Conservation (phyloP, 2,888 invertebrate species). For the Sphaerophoria rueppellii region DNA sequence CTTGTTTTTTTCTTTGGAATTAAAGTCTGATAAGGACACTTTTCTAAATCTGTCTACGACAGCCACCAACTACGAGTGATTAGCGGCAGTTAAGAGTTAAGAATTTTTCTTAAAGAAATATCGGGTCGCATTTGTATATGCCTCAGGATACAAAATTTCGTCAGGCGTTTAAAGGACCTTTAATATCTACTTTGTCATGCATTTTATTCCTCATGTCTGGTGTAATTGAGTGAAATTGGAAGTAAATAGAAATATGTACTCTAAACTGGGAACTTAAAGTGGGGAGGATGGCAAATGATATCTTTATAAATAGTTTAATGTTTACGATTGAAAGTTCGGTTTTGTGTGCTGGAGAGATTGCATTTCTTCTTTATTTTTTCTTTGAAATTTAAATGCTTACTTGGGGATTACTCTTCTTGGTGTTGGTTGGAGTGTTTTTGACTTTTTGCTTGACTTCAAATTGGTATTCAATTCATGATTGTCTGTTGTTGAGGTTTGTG, state of each 20-base stretch:
- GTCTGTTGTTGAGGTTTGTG: neutral
- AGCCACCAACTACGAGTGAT: neutral
- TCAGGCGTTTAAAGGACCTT: too few relatives aligned
- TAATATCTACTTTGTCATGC: too few relatives aligned
- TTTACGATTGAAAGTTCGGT: slow-evolving; percentile 26
- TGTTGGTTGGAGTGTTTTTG: too few relatives aligned
- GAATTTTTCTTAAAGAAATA: too few relatives aligned
- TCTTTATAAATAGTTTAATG: slow-evolving; percentile 30
- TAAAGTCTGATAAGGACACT: slow-evolving; percentile 40
- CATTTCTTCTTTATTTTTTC: slow-evolving; percentile 1
- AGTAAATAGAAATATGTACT: neutral
- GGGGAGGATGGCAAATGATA: neutral
- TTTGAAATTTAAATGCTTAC: neutral
- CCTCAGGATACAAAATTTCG: too few relatives aligned
- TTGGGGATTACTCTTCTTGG: slow-evolving; percentile 25
- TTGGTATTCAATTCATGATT: slow-evolving; percentile 9
- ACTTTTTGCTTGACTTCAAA: neutral
- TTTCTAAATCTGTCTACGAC: neutral
- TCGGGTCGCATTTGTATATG: too few relatives aligned
- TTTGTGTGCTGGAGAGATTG: neutral
- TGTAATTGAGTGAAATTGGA: slow-evolving; percentile 36
- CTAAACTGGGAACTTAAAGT: too few relatives aligned
- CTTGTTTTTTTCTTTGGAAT: neutral
- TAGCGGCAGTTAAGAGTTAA: neutral
- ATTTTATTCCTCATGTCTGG: neutral